Base-by-base conservation (phyloP, 2,113 vertebrate genomes). In the Saguinus imperator region DNA sequence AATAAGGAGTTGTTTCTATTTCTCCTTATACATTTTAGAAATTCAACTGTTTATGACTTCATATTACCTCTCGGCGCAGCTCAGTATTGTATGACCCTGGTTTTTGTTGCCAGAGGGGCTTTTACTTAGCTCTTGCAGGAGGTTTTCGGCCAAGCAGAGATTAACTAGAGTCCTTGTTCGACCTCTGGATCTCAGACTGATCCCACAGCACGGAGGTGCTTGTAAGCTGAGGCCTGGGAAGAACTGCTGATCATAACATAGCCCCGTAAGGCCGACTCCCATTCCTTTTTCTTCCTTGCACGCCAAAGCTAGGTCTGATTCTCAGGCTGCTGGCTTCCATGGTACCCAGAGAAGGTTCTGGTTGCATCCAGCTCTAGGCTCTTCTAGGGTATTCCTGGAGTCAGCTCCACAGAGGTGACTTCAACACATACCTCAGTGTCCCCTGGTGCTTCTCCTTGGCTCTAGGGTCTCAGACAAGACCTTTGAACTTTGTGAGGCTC, bases 201-300 rank as follows among this genome's bases (percentile, higher is more conserved):
- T 0, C 50, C 52, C 9, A 35, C 8, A 27, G 61, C 0, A 0
- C 29, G 2, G 6, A 0, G 25, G 23, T 35, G 35, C 32, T 23
- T 29, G 35, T 32, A 29, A 89, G 37, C 13, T 0, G 16, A 75
- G 25, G 35, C 50, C 23, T 3, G 6, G 43, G 13, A 52, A 21
- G n/a, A 40, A 21, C 11, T 70, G 20, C 6, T 13, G 72, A 52
- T 77, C 32, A 1, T 9, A 12, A 16, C 61, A 7, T 6, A 25
- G 29, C 3, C 25, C 45, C 79, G 10, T 2, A 18, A 80, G 29
- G n/a, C 16, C 2, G 18, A 2, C 17, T 45, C 57, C n/a, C 1
- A 2, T 21, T 5, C n/a, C 55, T 29, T 68, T 32, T 32, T 8
- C 58, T 45, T 96, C 50, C 57, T 81, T 81, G 72, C 57, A 81